Percentiles rank a stretch among this genome's conserved stretches.
Evolutionary conservation across 2,888 invertebrate genomes (phyloP).

Genomic region (Microctonus aethiopoides): DNA sequence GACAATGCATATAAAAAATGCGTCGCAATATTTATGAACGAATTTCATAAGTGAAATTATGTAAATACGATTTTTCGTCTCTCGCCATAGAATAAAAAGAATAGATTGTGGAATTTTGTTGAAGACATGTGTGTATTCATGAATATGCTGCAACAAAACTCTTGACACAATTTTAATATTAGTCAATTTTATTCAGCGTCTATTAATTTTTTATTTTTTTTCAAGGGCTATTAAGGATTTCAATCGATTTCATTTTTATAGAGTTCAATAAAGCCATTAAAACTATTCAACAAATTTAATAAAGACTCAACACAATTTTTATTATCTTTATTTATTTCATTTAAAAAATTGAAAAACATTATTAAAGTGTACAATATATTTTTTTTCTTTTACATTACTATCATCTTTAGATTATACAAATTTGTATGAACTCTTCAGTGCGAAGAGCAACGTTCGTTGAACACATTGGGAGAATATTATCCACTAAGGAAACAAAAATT

Average conservation of each 20-base stretch:
- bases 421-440: neutral
- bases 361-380: neutral
- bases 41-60: conserved; percentile 7
- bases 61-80: conserved; percentile 2
- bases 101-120: neutral
- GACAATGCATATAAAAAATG: neutral
- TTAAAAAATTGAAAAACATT: neutral
- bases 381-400: neutral
- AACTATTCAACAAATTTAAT: no score
- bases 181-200: no score
- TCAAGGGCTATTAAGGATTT: no score
- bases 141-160: neutral
- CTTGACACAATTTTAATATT: neutral
- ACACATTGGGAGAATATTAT: neutral
- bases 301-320: neutral
- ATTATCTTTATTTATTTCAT: neutral
- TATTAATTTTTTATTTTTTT: no score
- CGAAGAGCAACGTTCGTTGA: neutral
- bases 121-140: neutral
- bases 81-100: neutral
- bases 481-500: neutral
- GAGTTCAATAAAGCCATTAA: no score
- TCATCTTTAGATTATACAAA: neutral
- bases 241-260: no score
- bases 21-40: neutral